Base-by-base conservation (phyloP, 2,888 invertebrate genomes). In the Pharmacophagus antenor region DNA sequence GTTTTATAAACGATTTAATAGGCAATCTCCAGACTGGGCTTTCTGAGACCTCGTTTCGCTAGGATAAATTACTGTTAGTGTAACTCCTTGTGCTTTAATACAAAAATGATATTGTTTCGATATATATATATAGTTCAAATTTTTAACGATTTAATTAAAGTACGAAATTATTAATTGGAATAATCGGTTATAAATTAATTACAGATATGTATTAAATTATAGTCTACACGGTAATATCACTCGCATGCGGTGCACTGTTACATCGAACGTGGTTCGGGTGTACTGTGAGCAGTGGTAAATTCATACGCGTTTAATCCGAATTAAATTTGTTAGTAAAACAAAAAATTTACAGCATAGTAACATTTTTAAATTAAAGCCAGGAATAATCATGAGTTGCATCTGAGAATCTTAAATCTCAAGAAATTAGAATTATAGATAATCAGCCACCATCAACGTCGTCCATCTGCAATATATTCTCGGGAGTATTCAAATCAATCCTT, bases 401-500 rank as follows among this genome's bases (percentile, higher is more conserved):
- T 4, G 5, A 47, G 22, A 47, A 22, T 15, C 6, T 23, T 22
- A 23, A 15, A 42, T 25, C 37, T 37, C 37, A n/a, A 8, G 3
- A 5, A 37, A 4, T 37, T 37, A 37, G 4, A 37, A 15, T 4
- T 21, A 42, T 51, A 55, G 62, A 63, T 63, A 60, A 55, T 65
- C 62, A 60, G 64, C 56, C 60, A 56, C 48, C 61, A 60, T 61
- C 61, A 56, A 37, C 61, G 61, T 58, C 73, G 71, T 71, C 73
- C 75, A 79, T 78, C 79, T 79, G 78, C 79, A 79, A 82, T 88
- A 85, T 85, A 86, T 86, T 79, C 83, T 85, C 79, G 72, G 74
- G 80, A 81, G 84, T 85, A 90, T 90, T 90, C 88, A 89, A 91
- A 91, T 91, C 91, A 91, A 91, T 91, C 90, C 86, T 81, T 81